Evolutionary conservation across 1,140 invertebrate species (phyloP).

Genomic region (Cyrtorhinus lividipennis): DNA sequence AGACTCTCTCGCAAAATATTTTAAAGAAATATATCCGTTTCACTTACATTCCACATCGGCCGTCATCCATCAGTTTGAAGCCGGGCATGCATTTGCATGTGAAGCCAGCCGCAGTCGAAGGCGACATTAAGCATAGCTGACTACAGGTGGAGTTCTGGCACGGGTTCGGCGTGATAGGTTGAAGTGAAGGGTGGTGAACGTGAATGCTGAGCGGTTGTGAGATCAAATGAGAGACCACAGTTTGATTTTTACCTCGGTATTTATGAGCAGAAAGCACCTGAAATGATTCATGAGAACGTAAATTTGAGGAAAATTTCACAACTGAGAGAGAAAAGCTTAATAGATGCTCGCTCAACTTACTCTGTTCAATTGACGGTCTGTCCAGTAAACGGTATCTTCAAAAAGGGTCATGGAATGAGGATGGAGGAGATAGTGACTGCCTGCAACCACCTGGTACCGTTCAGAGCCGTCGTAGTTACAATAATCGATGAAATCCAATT

Average conservation of each 20-base stretch:
- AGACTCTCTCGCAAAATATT: too few species aligned
- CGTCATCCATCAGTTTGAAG: conserved; percentile 49
- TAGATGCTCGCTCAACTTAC: conserved; percentile 31
- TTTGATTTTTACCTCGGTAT: conserved; percentile 77
- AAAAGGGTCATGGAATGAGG: conserved; percentile 89
- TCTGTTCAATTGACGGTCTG: conserved; percentile 80
- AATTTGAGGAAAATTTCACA: background rate
- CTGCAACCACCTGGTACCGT: conserved; percentile 70
- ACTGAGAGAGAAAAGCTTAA: background rate
- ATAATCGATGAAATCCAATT: conserved; percentile 96
- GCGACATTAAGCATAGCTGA: conserved; percentile 83
- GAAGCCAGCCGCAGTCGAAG: conserved; percentile 49
- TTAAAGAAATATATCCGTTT: too few species aligned
- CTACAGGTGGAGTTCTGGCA: conserved; percentile 66
- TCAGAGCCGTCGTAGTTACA: conserved; percentile 91
- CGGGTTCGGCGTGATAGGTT: conserved; percentile 70
- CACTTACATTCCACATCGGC: conserved; percentile 52
- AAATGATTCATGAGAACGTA: background rate
- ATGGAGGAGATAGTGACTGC: conserved; percentile 82
- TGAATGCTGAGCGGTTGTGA: conserved; percentile 89
- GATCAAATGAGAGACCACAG: conserved; percentile 84
- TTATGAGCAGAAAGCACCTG: conserved; percentile 65
- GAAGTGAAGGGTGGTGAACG: conserved; percentile 84
- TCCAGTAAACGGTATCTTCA: conserved; percentile 92
- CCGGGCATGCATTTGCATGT: conserved; percentile 86